Evolutionary conservation across 1,140 invertebrate species (phyloP).

Genomic region (Drosophila busckii): DNA sequence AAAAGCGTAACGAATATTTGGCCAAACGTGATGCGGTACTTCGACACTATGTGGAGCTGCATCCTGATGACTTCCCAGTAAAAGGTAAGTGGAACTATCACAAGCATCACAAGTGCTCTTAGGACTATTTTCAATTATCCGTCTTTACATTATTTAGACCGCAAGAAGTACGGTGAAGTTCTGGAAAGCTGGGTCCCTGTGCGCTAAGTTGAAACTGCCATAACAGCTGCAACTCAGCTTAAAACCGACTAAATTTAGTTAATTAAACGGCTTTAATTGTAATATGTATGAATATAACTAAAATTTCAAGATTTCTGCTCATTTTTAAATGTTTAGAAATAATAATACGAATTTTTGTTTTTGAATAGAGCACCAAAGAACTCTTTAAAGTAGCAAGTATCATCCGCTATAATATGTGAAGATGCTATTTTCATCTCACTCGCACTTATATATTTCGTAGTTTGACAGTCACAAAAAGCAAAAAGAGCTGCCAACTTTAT

Average conservation of each 20-base stretch:
- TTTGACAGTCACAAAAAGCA: too few relatives aligned
- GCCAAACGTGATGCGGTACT: slow-evolving; percentile 84
- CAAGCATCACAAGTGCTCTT: neutral
- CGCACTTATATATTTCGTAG: too few relatives aligned
- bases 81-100: slow-evolving; percentile 79
- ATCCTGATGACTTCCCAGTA: slow-evolving; percentile 85
- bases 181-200: slow-evolving; percentile 83
- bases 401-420: too few relatives aligned
- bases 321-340: neutral
- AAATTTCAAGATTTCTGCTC: too few relatives aligned
- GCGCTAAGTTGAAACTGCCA: slow-evolving; percentile 80
- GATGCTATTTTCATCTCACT: too few relatives aligned
- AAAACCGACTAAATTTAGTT: slow-evolving; percentile 39
- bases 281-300: slow-evolving; percentile 37
- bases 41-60: slow-evolving; percentile 84
- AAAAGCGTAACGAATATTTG: slow-evolving; percentile 79
- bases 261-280: slow-evolving; percentile 71
- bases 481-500: too few relatives aligned
- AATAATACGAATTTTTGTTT: too few relatives aligned
- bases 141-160: slow-evolving; percentile 79
- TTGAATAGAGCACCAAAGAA: too few relatives aligned
- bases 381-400: too few relatives aligned
- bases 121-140: neutral
- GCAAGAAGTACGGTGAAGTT: slow-evolving; percentile 82
- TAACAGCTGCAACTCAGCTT: slow-evolving; percentile 4